Conservation (phyloP, 2,888 invertebrate species). For the Drosophila pseudotalamancana region DNA sequence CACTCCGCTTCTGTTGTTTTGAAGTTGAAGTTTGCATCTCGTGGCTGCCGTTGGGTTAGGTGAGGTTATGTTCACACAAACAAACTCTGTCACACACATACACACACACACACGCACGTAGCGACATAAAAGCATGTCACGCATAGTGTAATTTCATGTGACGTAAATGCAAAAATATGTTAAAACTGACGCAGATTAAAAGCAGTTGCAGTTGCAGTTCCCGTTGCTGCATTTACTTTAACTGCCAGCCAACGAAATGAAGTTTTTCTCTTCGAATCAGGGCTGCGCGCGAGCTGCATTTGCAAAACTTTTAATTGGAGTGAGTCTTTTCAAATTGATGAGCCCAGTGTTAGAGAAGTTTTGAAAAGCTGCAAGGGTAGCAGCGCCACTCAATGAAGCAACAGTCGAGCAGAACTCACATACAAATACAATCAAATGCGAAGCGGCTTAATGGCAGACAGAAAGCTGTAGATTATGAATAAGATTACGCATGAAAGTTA, state of each 20-base stretch:
- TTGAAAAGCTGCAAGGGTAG: conserved; percentile 1
- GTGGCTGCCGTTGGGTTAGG: conserved; percentile 53
- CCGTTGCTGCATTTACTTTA: conserved; percentile 38
- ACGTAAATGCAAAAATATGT: conserved; percentile 77
- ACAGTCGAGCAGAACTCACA: background rate
- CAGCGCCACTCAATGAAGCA: conserved; percentile 16
- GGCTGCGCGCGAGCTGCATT: conserved; percentile 7
- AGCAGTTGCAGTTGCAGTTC: conserved; percentile 21
- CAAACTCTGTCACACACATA: conserved; percentile 27
- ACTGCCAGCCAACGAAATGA: conserved; percentile 26
- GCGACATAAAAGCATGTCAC: conserved; percentile 69
- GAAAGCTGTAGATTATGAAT: background rate
- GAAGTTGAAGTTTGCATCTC: conserved; percentile 73
- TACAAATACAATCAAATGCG: background rate
- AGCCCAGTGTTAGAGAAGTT: conserved; percentile 5
- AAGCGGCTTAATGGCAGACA: background rate
- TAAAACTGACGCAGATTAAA: conserved; percentile 63
- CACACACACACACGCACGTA: conserved; percentile 25
- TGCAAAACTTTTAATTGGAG: conserved; percentile 4
- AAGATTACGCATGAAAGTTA: background rate
- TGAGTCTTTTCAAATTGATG: conserved; percentile 18
- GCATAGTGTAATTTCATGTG: conserved; percentile 73
- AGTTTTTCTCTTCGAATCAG: conserved; percentile 17
- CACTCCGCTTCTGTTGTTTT: conserved; percentile 45
- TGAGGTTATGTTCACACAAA: conserved; percentile 60